These are phyloP conservation scores for Ashinkailepas kermadecensis DNA, from an alignment of 2,888 invertebrate genomes.

Conservation along the genomic window DNA sequence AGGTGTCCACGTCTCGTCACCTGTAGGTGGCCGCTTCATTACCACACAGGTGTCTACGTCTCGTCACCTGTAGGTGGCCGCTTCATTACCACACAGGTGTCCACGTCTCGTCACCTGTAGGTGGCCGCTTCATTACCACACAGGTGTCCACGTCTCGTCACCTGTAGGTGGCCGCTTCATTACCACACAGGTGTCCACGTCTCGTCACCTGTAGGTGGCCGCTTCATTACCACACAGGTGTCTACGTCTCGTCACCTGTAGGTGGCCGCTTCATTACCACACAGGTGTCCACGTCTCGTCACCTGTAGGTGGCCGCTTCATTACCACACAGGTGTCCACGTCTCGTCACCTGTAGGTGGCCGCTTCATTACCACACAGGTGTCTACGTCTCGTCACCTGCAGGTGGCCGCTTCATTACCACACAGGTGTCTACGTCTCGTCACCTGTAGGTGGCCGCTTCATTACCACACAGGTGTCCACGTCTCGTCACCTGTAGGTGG, in stretches of 20 bases:
- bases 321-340: too few relatives aligned
- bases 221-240: too few relatives aligned
- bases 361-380: too few relatives aligned
- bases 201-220: background rate
- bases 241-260: background rate
- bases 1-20: background rate
- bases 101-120: background rate
- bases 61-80: background rate
- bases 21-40: background rate
- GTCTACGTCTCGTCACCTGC: background rate
- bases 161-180: background rate
- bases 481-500: background rate
- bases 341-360: background rate
- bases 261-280: background rate
- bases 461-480: too few relatives aligned
- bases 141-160: too few relatives aligned
- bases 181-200: too few relatives aligned
- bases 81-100: too few relatives aligned
- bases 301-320: background rate
- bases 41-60: too few relatives aligned
- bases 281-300: too few relatives aligned
- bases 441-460: background rate
- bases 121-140: background rate
- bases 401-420: background rate
- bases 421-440: too few relatives aligned